Base-by-base conservation (phyloP, 1,140 invertebrate genomes). In the Drosophila willistoni region DNA sequence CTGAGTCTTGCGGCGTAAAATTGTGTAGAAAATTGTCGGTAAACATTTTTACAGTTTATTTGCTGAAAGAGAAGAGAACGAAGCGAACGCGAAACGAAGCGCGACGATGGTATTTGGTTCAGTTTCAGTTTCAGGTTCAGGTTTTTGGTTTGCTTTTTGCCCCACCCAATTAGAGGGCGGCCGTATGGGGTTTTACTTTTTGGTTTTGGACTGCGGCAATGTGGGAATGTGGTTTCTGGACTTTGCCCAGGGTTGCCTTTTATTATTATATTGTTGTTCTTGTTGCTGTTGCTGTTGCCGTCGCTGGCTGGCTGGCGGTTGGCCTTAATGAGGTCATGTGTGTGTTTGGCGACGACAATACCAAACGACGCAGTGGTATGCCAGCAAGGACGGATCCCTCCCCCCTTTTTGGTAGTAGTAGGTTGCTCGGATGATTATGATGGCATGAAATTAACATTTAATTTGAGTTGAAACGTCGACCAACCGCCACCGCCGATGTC, bases 41-140 rank as follows among this genome's bases (percentile, higher is more conserved):
- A 87, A 87, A 87, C 84, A 87, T 87, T 87, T 87, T 87, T 87
- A 87, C 84, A 89, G 80, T 89, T 87, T 87, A 89, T 87, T 87
- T 89, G 84, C 68, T 64, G 63, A 73, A 74, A 36, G 34, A 12
- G 10, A 36, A 36, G 34, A 36, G 10, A 36, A 9, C 33, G 33
- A 34, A 34, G 7, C 33, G 33, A 67, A 68, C 73, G 74, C 74
- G 71, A 71, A 74, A 63, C 69, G 81, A 71, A 74, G 65, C 69
- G 81, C 81, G 64, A 69, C 61, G 74, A 66, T 71, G 70, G 47
- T 62, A n/a, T 22, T 62, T 19, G 17, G 19, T 62, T 44, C 34
- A 51, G 44, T 51, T 47, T 47, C 41, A 42, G n/a, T 42, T 44
- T 44, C 19, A 51, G 17, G 44, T 51, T 47, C 44, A 47, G 73